These are phyloP conservation scores for Brachyptera risi DNA, from an alignment of 2,888 invertebrate genomes.

Conservation along the genomic window DNA sequence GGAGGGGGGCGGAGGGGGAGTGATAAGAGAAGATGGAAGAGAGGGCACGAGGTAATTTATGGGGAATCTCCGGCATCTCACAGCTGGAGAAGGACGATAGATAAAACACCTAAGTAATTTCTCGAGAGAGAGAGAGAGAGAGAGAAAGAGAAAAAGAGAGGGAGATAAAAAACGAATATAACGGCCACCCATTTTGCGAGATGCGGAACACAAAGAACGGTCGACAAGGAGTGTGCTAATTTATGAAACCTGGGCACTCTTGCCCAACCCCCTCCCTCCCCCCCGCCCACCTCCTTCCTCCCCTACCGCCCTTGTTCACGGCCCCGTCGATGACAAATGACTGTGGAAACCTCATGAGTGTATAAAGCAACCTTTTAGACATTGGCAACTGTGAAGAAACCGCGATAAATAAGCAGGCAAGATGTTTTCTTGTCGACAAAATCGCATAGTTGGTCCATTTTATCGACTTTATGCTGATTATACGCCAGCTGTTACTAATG, in stretches of 20 bases:
- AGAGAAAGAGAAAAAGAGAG: not conserved
- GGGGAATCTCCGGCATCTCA: not conserved
- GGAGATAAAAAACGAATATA: not conserved
- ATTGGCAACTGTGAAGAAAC: not conserved
- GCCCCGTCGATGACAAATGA: slow-evolving; percentile 11
- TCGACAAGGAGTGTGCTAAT: slow-evolving; percentile 4
- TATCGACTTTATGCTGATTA: slow-evolving; percentile 12
- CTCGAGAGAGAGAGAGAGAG: not conserved
- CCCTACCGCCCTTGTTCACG: not conserved
- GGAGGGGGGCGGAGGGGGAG: not conserved
- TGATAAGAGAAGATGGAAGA: not conserved
- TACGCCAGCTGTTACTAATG: slow-evolving; percentile 23
- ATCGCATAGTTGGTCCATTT: slow-evolving; percentile 4
- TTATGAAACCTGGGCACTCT: slow-evolving; percentile 8
- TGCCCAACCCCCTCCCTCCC: too few species aligned
- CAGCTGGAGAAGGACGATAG: slow-evolving; percentile 10
- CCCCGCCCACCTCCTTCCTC: too few species aligned
- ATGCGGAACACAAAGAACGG: not conserved
- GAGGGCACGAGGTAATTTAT: slow-evolving; percentile 8
- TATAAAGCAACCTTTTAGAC: not conserved
- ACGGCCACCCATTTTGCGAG: not conserved
- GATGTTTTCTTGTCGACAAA: not conserved
- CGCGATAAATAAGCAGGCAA: not conserved
- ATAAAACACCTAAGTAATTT: slow-evolving; percentile 21
- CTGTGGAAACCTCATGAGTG: not conserved